A percentile compares a stretch with the other conserved stretches of the same genome.
Evolutionary conservation across 2,113 vertebrate genomes (phyloP).

Genomic region (Psammodynastes pulverulentus): DNA sequence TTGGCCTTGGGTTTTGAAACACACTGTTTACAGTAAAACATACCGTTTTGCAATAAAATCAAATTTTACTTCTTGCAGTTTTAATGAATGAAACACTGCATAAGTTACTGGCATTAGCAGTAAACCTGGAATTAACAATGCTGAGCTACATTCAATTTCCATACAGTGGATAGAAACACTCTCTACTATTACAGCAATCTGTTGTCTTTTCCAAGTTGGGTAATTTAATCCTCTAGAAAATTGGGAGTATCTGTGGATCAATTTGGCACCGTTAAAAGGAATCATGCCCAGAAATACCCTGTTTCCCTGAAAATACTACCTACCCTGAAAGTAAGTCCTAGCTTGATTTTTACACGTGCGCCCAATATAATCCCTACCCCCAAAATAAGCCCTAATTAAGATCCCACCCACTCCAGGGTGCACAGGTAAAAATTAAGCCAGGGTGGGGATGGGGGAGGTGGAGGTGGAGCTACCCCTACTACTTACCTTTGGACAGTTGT

Average conservation of each 20-base stretch:
- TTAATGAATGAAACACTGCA: background rate
- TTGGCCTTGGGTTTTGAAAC: background rate
- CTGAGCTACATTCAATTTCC: constrained; percentile 17
- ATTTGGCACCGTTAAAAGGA: background rate
- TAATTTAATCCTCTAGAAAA: background rate
- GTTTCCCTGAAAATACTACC: too few species aligned
- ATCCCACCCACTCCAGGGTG: too few species aligned
- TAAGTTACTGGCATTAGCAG: background rate
- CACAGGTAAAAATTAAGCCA: too few species aligned
- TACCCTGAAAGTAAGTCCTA: too few species aligned
- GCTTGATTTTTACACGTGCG: too few species aligned
- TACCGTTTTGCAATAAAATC: constrained; percentile 7
- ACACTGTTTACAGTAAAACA: constrained; percentile 2
- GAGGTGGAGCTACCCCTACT: too few species aligned
- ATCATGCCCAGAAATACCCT: background rate
- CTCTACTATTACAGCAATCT: constrained; percentile 2
- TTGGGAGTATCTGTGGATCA: background rate
- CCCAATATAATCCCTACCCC: too few species aligned
- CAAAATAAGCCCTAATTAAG: too few species aligned
- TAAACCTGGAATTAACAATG: background rate
- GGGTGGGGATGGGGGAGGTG: too few species aligned
- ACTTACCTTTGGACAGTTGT: too few species aligned
- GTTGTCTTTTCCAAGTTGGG: background rate
- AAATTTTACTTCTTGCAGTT: background rate
- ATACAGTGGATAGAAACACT: constrained; percentile 6